Percentiles rank a stretch among this genome's conserved stretches.
These are phyloP conservation scores for Epirrhoe tristata DNA, from an alignment of 2,888 invertebrate species.

Conservation along the genomic window DNA sequence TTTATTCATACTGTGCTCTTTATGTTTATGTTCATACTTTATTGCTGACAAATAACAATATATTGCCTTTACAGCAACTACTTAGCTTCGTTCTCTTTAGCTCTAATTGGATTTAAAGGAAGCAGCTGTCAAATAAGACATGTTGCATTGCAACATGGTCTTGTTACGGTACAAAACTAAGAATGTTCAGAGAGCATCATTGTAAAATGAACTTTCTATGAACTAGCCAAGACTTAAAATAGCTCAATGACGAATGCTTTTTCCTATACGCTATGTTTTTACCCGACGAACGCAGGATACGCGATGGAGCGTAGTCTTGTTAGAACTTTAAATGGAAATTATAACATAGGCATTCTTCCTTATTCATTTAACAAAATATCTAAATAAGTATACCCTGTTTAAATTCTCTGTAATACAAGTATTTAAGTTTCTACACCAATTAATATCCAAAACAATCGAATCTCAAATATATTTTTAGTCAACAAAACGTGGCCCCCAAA, in stretches of 20 bases:
- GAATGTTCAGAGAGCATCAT: constrained; percentile 27
- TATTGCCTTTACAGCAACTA: constrained; percentile 23
- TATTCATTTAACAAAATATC: not conserved
- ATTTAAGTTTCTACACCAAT: too few relatives aligned
- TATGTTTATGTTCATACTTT: constrained; percentile 2
- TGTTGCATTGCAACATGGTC: constrained; percentile 55
- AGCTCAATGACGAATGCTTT: constrained; percentile 1
- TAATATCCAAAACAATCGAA: too few relatives aligned
- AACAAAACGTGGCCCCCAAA: too few relatives aligned
- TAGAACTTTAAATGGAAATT: constrained; percentile 38
- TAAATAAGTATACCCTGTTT: not conserved
- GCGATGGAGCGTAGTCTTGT: constrained; percentile 29
- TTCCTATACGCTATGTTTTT: constrained; percentile 40
- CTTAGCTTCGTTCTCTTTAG: constrained; percentile 29
- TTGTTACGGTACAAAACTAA: constrained; percentile 41
- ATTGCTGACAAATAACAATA: constrained; percentile 6
- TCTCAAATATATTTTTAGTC: too few relatives aligned
- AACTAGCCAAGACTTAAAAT: constrained; percentile 5
- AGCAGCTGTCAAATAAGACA: constrained; percentile 61
- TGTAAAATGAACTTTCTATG: constrained; percentile 26
- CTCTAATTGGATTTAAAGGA: constrained; percentile 55
- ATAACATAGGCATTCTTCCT: constrained; percentile 22
- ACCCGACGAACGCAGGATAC: constrained; percentile 36
- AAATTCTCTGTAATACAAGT: too few relatives aligned
- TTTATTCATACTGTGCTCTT: too few relatives aligned